These are phyloP conservation scores for Podotricha telesiphe DNA, from an alignment of 2,888 invertebrate species.

Conservation along the genomic window DNA sequence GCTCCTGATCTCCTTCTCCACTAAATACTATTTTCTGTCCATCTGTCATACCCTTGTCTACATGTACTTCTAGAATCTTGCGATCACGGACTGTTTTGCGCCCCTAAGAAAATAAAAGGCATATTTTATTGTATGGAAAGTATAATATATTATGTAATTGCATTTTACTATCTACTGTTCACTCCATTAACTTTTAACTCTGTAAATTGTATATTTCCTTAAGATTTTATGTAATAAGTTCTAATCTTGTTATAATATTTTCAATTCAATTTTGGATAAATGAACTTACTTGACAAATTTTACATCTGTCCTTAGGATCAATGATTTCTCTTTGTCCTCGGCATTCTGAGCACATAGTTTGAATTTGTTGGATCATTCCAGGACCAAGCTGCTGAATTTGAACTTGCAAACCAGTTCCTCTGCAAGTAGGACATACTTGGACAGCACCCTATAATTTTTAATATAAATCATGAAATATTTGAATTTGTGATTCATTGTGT, in stretches of 20 bases:
- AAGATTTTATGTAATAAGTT: too few relatives aligned
- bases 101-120: constrained; percentile 80
- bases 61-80: constrained; percentile 97
- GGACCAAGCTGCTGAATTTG: constrained; percentile 85
- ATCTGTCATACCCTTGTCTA: constrained; percentile 97
- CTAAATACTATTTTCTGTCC: constrained; percentile 96
- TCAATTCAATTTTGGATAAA: neutral
- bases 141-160: too few relatives aligned
- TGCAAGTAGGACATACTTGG: constrained; percentile 93
- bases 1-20: constrained; percentile 98
- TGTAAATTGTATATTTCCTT: too few relatives aligned
- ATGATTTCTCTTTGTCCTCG: constrained; percentile 93
- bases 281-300: constrained; percentile 87
- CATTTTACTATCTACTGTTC: too few relatives aligned
- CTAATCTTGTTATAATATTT: neutral
- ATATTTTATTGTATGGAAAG: neutral
- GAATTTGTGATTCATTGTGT: too few relatives aligned
- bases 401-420: constrained; percentile 92
- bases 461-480: neutral
- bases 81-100: constrained; percentile 94
- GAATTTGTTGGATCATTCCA: constrained; percentile 93
- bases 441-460: constrained; percentile 86
- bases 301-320: constrained; percentile 96
- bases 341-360: constrained; percentile 94
- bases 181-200: too few relatives aligned